Percentiles rank a stretch among this genome's conserved stretches.
phyloP scores from a whole-genome alignment of 1,140 invertebrate genomes.

The Ceratitis capitata region DNA sequence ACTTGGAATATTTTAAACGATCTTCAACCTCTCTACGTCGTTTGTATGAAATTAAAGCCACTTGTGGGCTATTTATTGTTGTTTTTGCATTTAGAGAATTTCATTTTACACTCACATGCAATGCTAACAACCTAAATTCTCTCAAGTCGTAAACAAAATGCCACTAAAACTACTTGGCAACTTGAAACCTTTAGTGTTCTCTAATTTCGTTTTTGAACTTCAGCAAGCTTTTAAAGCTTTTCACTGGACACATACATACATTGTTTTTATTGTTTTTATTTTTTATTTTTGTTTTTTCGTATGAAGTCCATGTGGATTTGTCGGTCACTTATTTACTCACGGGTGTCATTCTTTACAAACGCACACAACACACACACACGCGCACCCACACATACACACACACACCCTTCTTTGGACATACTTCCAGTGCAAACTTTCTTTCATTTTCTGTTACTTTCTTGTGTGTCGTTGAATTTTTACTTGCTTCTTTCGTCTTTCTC shows the following conservation, averaged over 20 bases:
- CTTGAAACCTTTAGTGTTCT: not conserved
- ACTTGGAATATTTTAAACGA: too few species aligned
- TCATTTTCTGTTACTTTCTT: not conserved
- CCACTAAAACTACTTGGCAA: not conserved
- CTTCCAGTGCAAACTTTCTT: not conserved
- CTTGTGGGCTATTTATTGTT: not conserved
- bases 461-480: not conserved
- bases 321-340: conserved; percentile 15
- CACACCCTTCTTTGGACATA: not conserved
- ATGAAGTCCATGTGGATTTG: not conserved
- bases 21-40: too few species aligned
- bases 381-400: not conserved
- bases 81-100: not conserved
- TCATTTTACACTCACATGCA: not conserved
- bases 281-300: not conserved
- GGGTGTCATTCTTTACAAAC: not conserved
- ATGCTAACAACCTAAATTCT: not conserved
- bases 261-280: not conserved
- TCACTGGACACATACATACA: not conserved
- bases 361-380: not conserved
- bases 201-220: not conserved
- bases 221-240: not conserved
- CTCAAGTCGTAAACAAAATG: not conserved
- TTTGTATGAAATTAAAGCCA: not conserved
- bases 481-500: not conserved